Percentiles rank a stretch among this genome's conserved stretches.
These are phyloP conservation scores for Antedon bifida DNA, from an alignment of 35 echinoderm and acorn worm genomes.

Conservation along the genomic window DNA sequence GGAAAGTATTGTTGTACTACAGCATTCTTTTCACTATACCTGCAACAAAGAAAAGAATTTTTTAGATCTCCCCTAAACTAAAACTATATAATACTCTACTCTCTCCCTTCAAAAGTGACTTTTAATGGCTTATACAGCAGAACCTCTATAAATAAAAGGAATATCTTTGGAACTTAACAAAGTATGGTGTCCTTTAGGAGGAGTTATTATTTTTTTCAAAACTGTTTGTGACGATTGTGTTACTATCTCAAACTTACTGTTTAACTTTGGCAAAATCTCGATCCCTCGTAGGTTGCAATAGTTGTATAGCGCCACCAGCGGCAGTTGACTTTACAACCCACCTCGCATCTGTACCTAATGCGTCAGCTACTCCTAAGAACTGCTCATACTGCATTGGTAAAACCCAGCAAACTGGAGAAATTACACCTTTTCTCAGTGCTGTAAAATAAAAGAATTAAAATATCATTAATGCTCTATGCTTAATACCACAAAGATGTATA, in stretches of 20 bases:
- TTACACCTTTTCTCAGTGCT: conserved; percentile 56
- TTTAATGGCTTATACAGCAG: no score
- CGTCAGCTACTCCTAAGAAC: conserved; percentile 83
- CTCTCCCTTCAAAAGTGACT: no score
- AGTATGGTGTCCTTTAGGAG: no score
- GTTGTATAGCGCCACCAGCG: conserved; percentile 57
- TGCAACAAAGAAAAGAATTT: neutral
- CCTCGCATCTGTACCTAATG: conserved; percentile 48
- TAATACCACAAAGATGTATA: neutral
- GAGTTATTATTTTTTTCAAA: no score
- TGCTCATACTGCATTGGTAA: conserved; percentile 75
- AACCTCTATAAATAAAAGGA: no score
- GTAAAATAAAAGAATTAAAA: neutral
- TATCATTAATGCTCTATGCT: neutral
- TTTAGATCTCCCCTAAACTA: neutral
- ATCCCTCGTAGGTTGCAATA: conserved; percentile 86
- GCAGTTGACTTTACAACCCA: conserved; percentile 87
- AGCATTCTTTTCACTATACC: conserved; percentile 31
- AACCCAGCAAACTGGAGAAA: conserved; percentile 83
- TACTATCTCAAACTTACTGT: conserved; percentile 90
- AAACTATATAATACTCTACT: neutral
- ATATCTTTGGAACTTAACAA: no score
- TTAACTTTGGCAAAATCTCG: conserved; percentile 73
- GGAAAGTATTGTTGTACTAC: conserved; percentile 79
- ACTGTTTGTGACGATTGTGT: no score